Base-by-base conservation (phyloP, 2,888 invertebrate species). In the Dasypolia templi region DNA sequence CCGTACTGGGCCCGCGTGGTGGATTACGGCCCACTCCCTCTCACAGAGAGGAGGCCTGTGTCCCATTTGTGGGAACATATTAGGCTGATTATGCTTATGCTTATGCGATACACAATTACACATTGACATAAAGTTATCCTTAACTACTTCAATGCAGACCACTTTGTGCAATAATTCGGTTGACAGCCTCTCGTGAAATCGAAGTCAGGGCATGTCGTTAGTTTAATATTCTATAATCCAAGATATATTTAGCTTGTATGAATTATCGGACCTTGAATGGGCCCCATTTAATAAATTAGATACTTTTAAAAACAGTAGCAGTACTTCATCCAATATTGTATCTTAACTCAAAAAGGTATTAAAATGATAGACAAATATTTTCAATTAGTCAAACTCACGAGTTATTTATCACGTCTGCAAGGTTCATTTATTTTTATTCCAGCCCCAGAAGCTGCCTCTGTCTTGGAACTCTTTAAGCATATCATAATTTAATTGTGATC, bases 101-200 rank as follows among this genome's bases (percentile, higher is more conserved):
- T n/a, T n/a, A n/a, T n/a, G n/a, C n/a, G n/a, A n/a, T n/a, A n/a
- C n/a, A n/a, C n/a, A n/a, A n/a, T n/a, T n/a, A n/a, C n/a, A n/a
- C n/a, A n/a, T n/a, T n/a, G n/a, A n/a, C n/a, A n/a, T n/a, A n/a
- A n/a, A n/a, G n/a, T 61, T 73, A 42, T 70, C 51, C 65, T 58
- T 39, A 71, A 75, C 53, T 84, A 55, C 77, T 79, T 86, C 63
- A 67, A 26, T 55, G n/a, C 22, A 51, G 66, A 26, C 56, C 42
- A 62, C 65, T 73, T 75, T 66, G 61, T 72, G 77, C 75, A 86
- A 73, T 84, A 79, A 66, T 26, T 65, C 68, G 73, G 78, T 79
- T 72, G 67, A 64, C 69, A 80, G 70, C 65, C 72, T 74, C 75
- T 74, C 35, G 64, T 67, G 51, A 66, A 61, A 56, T 67, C 42